phyloP scores from a whole-genome alignment of 2,113 vertebrate species.

The Otus sunia region DNA sequence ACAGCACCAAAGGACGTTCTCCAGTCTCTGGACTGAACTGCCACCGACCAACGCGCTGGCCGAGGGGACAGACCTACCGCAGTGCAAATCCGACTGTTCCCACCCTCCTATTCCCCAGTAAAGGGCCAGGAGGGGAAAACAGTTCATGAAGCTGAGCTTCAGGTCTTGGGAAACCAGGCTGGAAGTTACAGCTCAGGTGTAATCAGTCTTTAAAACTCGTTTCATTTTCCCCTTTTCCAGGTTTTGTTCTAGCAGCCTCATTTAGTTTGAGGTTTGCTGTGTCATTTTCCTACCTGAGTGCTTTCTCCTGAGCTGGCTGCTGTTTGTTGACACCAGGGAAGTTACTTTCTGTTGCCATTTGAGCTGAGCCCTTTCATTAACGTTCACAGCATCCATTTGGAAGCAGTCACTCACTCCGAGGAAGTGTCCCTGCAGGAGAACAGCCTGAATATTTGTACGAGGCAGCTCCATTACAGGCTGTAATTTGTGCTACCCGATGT shows the following conservation, averaged over 20 bases:
- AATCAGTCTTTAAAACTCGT: rapidly evolving
- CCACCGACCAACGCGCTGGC: rapidly evolving
- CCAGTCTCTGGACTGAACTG: background rate
- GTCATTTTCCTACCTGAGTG: background rate
- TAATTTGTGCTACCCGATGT: background rate
- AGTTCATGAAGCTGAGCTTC: background rate
- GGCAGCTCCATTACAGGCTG: background rate
- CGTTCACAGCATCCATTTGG: background rate
- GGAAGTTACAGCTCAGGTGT: background rate
- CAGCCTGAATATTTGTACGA: background rate
- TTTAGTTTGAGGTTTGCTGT: background rate
- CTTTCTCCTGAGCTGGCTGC: background rate
- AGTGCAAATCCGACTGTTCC: background rate
- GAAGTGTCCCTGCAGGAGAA: background rate
- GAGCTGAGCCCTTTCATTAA: background rate
- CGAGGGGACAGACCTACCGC: rapidly evolving
- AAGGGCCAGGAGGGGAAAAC: background rate
- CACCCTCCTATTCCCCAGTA: rapidly evolving
- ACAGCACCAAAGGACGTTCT: background rate
- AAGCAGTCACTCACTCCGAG: background rate
- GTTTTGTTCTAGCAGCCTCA: background rate
- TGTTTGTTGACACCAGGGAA: background rate
- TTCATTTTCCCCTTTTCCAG: background rate
- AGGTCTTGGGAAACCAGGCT: background rate
- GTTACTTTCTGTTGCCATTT: rapidly evolving